Conservation (phyloP, 1,140 invertebrate species). For the Dreissena polymorpha region DNA sequence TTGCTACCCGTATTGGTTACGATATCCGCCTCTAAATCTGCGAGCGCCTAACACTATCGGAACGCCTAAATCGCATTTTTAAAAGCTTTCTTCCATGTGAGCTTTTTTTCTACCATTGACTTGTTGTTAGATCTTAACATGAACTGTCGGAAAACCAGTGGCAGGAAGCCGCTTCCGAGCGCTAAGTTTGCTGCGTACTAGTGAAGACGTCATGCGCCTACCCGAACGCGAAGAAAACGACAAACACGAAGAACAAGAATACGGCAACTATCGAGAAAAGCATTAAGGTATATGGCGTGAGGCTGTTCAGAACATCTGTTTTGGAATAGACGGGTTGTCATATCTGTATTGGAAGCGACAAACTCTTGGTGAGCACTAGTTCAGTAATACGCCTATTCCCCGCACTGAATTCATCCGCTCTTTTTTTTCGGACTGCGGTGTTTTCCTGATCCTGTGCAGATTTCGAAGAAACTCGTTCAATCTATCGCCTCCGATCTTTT, state of each 20-base stretch:
- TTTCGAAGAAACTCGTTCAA: background rate
- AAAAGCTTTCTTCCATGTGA: slow-evolving; percentile 34
- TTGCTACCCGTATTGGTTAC: too few relatives aligned
- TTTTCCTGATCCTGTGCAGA: slow-evolving; percentile 22
- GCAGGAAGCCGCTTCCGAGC: slow-evolving; percentile 30
- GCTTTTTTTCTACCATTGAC: slow-evolving; percentile 6
- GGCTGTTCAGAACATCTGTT: slow-evolving; percentile 11
- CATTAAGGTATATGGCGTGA: slow-evolving; percentile 20
- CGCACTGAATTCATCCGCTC: slow-evolving; percentile 8
- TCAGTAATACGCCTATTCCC: slow-evolving; percentile 14
- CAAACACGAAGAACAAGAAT: slow-evolving; percentile 37
- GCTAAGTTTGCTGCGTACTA: slow-evolving; percentile 19
- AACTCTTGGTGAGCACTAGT: slow-evolving; percentile 8
- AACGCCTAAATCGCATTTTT: background rate
- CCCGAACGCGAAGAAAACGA: slow-evolving; percentile 42
- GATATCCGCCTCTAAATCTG: slow-evolving; percentile 9
- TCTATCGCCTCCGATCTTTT: slow-evolving; percentile 23
- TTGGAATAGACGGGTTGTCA: slow-evolving; percentile 41
- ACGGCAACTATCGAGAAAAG: slow-evolving; percentile 15
- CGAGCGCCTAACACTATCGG: slow-evolving; percentile 13
- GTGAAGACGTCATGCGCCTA: slow-evolving; percentile 25
- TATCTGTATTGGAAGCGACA: slow-evolving; percentile 11
- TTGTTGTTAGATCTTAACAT: slow-evolving; percentile 1
- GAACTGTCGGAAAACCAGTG: slow-evolving; percentile 26
- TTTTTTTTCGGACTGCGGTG: slow-evolving; percentile 7